Conservation (phyloP, 2,113 vertebrate species). For the Pimephales promelas region DNA sequence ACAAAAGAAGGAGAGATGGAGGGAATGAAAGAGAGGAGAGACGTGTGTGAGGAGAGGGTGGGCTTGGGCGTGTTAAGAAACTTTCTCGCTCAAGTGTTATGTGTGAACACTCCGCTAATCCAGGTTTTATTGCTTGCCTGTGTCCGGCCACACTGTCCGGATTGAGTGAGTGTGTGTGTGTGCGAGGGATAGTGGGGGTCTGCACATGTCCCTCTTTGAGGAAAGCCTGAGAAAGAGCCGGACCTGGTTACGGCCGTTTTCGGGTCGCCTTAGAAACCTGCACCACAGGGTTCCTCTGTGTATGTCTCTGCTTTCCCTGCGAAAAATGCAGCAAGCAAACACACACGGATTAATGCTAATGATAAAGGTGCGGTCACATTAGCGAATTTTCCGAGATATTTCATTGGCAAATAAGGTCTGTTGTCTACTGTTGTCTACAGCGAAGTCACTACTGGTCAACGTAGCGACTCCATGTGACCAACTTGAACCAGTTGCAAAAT, state of each 20-base stretch:
- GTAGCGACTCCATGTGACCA: background rate
- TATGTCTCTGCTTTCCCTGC: slow-evolving; percentile 57
- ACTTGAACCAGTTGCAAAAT: background rate
- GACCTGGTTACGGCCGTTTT: slow-evolving; percentile 93
- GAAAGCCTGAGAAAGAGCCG: slow-evolving; percentile 92
- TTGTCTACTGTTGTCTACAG: background rate
- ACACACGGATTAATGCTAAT: slow-evolving; percentile 33
- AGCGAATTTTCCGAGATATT: background rate
- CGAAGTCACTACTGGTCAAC: background rate
- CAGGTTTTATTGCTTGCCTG: slow-evolving; percentile 85
- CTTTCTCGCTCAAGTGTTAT: slow-evolving; percentile 76
- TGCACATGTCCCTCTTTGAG: slow-evolving; percentile 94
- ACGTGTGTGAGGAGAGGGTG: slow-evolving; percentile 70
- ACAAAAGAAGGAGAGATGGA: slow-evolving; percentile 67
- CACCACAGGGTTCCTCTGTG: slow-evolving; percentile 91
- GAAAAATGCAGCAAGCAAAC: slow-evolving; percentile 60
- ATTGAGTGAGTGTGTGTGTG: slow-evolving; percentile 65
- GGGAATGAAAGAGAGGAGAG: slow-evolving; percentile 69
- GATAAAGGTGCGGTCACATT: background rate
- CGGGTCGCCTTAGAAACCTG: slow-evolving; percentile 95
- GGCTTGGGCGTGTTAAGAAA: slow-evolving; percentile 77
- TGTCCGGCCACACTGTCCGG: slow-evolving; percentile 77
- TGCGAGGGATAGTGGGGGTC: slow-evolving; percentile 71
- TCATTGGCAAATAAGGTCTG: background rate
- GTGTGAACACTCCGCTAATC: slow-evolving; percentile 80